Percentiles rank a stretch among this genome's conserved stretches.
phyloP scores from a whole-genome alignment of 1,140 invertebrate genomes.

The Copidosoma floridanum region DNA sequence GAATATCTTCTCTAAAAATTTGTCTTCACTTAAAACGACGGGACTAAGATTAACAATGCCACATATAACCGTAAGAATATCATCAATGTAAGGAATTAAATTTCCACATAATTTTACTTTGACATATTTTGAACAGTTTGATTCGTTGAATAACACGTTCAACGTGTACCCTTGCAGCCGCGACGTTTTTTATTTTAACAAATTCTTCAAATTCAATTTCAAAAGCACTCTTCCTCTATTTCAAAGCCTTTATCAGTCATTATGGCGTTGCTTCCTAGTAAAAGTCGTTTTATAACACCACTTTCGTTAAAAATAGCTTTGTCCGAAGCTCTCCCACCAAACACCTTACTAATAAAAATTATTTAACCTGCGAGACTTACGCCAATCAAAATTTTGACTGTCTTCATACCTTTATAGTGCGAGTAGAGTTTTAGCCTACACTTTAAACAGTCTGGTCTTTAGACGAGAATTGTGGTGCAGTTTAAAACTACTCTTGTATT shows the following conservation, averaged over 20 bases:
- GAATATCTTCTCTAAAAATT: too few relatives aligned
- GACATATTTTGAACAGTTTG: too few relatives aligned
- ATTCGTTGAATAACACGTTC: conserved; percentile 33
- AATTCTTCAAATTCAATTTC: too few relatives aligned
- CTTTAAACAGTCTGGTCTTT: conserved; percentile 27
- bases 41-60: too few relatives aligned
- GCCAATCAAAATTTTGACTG: conserved; percentile 43
- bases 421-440: conserved; percentile 35
- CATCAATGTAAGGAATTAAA: too few relatives aligned
- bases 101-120: too few relatives aligned
- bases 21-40: too few relatives aligned
- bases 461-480: conserved; percentile 32
- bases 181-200: conserved; percentile 37
- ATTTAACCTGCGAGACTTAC: conserved; percentile 39
- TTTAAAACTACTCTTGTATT: conserved; percentile 31
- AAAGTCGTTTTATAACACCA: conserved; percentile 6
- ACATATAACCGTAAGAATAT: too few relatives aligned
- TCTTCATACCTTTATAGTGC: conserved; percentile 35
- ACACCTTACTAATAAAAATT: conserved; percentile 36
- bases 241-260: conserved; percentile 30
- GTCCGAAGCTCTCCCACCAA: conserved; percentile 40
- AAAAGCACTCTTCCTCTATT: conserved; percentile 30
- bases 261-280: conserved; percentile 7
- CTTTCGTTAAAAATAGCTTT: conserved; percentile 33
- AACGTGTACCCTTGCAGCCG: conserved; percentile 28